Percentiles rank a stretch among this genome's conserved stretches.
These are phyloP conservation scores for Coccyzus lansbergi DNA, from an alignment of 2,797 vertebrate species.

Conservation along the genomic window DNA sequence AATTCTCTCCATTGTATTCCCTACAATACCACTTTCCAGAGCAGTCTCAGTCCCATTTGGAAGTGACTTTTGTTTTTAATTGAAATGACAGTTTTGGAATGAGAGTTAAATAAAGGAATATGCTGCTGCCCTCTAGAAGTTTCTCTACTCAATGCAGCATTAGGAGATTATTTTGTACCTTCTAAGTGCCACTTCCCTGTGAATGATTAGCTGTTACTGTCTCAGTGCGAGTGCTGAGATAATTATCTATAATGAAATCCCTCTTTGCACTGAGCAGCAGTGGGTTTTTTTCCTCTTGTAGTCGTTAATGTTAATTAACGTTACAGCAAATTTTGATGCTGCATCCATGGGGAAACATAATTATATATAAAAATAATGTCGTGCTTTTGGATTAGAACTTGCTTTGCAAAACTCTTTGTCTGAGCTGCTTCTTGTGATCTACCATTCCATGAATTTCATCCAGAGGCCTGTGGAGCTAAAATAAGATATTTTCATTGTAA, in stretches of 20 bases:
- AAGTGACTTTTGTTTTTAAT: constrained; percentile 35
- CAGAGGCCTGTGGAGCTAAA: neutral
- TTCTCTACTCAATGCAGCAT: neutral
- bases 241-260: neutral
- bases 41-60: neutral
- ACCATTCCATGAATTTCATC: neutral
- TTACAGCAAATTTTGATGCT: neutral
- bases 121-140: constrained; percentile 4
- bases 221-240: neutral
- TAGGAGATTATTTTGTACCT: neutral
- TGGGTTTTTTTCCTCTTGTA: constrained; percentile 13
- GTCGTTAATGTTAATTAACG: neutral
- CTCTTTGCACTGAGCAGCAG: neutral
- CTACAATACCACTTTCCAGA: constrained; percentile 27
- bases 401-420: neutral
- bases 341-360: neutral
- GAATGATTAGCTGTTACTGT: neutral
- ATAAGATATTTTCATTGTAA: neutral
- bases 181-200: neutral
- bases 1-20: neutral
- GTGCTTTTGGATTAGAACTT: neutral
- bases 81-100: constrained; percentile 20
- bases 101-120: constrained; percentile 16
- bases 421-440: neutral
- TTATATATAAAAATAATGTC: neutral